These are phyloP conservation scores for Silurus glanis DNA, from an alignment of 2,113 vertebrate genomes.

Conservation along the genomic window DNA sequence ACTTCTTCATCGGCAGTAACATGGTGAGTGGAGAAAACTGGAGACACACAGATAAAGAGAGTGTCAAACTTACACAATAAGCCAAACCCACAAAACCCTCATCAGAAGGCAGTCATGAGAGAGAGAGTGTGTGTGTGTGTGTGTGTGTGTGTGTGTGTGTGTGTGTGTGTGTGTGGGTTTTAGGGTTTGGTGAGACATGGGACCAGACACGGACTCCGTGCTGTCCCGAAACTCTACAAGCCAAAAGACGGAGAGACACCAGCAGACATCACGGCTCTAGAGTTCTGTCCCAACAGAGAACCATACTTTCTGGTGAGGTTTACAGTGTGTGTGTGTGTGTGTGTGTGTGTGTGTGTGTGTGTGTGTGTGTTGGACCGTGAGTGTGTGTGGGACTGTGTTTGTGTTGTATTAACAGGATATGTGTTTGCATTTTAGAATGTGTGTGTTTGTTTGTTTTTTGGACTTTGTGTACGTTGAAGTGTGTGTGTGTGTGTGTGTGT, in stretches of 20 bases:
- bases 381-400: not conserved
- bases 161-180: not conserved
- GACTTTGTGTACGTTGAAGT: too few relatives aligned
- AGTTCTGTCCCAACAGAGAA: conserved; percentile 85
- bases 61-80: not conserved
- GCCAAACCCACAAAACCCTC: not conserved
- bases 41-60: not conserved
- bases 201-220: conserved; percentile 80
- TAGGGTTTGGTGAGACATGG: conserved; percentile 86
- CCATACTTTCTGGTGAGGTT: conserved; percentile 86
- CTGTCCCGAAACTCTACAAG: conserved; percentile 79
- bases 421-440: not conserved
- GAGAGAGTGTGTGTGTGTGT: not conserved
- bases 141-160: conserved; percentile 19
- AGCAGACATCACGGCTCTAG: conserved; percentile 77
- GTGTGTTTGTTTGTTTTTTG: too few relatives aligned
- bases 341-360: not conserved
- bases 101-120: not conserved
- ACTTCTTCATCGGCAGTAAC: conserved; percentile 88
- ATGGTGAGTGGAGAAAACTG: conserved; percentile 72
- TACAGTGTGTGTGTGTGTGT: not conserved
- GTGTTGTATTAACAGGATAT: not conserved
- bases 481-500: too few relatives aligned
- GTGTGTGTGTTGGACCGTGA: not conserved
- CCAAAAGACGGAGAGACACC: conserved; percentile 68